These are phyloP conservation scores for Leucoptera coffeella DNA, from an alignment of 2,888 invertebrate species.

Conservation along the genomic window DNA sequence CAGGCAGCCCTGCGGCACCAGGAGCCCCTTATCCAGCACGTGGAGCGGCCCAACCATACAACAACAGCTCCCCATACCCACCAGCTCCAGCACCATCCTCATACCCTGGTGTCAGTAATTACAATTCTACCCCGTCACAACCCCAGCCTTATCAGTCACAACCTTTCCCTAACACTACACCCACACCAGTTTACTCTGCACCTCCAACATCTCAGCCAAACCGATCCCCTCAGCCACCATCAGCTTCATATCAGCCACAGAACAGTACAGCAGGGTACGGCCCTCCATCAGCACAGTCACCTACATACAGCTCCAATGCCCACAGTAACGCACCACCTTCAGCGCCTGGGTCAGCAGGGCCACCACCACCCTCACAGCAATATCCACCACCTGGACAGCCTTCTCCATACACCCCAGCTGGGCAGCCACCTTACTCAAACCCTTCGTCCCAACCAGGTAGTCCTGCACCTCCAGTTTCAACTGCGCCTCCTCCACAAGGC, in stretches of 20 bases:
- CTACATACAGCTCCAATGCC: constrained; percentile 58
- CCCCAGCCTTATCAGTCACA: constrained; percentile 45
- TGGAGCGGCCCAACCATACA: constrained; percentile 35
- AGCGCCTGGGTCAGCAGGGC: constrained; percentile 40
- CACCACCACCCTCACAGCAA: constrained; percentile 56
- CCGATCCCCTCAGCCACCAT: constrained; percentile 52
- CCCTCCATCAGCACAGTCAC: constrained; percentile 59
- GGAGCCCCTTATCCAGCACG: constrained; percentile 39
- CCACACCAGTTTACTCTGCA: constrained; percentile 48
- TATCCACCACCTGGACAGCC: constrained; percentile 59
- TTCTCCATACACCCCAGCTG: constrained; percentile 57
- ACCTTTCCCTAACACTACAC: constrained; percentile 41
- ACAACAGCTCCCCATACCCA: constrained; percentile 39
- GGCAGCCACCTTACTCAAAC: constrained; percentile 54
- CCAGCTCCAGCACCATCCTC: constrained; percentile 35
- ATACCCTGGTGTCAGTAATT: constrained; percentile 36
- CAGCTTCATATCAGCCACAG: constrained; percentile 50
- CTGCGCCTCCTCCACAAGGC: constrained; percentile 52
- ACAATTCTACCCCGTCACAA: constrained; percentile 39
- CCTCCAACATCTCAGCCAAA: constrained; percentile 45
- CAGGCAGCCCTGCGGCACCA: constrained; percentile 33
- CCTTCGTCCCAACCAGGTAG: constrained; percentile 48
- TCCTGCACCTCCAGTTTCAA: constrained; percentile 40
- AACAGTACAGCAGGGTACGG: constrained; percentile 56
- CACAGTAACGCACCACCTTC: constrained; percentile 42